Evolutionary conservation across 35 echinoderm and acorn worm species (phyloP), one percentile per base, ranked within the genome.

Genomic region (Lytechinus pictus): DNA sequence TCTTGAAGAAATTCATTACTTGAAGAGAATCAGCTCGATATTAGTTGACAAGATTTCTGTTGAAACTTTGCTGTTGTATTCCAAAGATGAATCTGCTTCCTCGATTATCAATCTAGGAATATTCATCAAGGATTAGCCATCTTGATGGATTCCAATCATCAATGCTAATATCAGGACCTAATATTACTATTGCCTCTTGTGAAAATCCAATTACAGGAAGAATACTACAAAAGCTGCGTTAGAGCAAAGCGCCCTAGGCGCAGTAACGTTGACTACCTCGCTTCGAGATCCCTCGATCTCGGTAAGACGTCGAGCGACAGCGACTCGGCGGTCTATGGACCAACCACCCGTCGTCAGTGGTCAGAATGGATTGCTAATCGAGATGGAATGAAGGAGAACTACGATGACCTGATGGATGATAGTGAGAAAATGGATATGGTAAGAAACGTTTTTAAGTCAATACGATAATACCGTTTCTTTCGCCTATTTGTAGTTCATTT

Each of bases 311-410:
- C 95, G 87, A 98, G 96, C 21, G 98, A 99, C 54, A 99, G 96
- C 21, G 98, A 99, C 66, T 99, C 96, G 9, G 58, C 92, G 14
- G 96, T 91, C 6, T 94, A 92, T 27, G 98, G 98, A 28, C 96
- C 98, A 54, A 99, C 98, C 0, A 99, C 98, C 11, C 54, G 98
- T 10, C 96, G 96, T 16, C 97, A 99, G 95, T 99, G 98, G 98
- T 95, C 98, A 13, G 97, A 99, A 52, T 97, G 95, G 92, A 96
- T 97, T 10, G 66, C 90, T 19, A 95, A 96, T 57, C 92, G 92
- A 24, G 96, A 97, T 87, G 86, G 52, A 52, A 94, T 72, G 53
- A 97, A 97, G 94, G 95, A 97, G 89, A 96, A 96, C n/a, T 54
- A 87, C 9, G 94, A 97, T 53, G 96, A 97, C 55, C 95, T 57